Percentiles rank a stretch among this genome's conserved stretches.
These are phyloP conservation scores for Disparrhopalites patrizii DNA, from an alignment of 2,888 invertebrate genomes.

Conservation along the genomic window DNA sequence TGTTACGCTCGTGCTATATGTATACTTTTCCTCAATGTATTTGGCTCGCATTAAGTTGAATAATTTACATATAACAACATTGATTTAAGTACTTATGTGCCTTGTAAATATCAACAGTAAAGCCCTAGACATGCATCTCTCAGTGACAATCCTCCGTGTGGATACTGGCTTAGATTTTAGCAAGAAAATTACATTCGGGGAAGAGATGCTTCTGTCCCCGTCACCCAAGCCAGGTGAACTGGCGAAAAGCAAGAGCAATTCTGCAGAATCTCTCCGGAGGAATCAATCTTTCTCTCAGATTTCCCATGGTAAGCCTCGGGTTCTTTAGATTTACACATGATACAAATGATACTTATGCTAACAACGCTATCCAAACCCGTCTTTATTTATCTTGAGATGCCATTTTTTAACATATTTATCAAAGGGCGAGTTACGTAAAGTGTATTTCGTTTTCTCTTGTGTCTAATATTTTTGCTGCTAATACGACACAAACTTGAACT, in stretches of 20 bases:
- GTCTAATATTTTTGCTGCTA: too few relatives aligned
- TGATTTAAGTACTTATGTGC: conserved; percentile 16
- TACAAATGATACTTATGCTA: neutral
- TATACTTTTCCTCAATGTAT: neutral
- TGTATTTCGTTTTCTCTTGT: too few relatives aligned
- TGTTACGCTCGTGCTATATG: neutral
- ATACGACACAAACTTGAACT: too few relatives aligned
- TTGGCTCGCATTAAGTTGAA: too few relatives aligned
- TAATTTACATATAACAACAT: too few relatives aligned
- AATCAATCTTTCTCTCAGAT: conserved; percentile 47
- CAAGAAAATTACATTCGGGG: conserved; percentile 51
- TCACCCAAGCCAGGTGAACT: conserved; percentile 30
- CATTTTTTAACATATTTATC: too few relatives aligned
- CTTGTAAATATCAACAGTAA: conserved; percentile 57
- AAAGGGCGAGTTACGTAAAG: too few relatives aligned
- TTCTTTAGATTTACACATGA: neutral
- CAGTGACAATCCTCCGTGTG: conserved; percentile 83
- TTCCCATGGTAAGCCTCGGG: conserved; percentile 45
- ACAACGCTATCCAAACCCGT: neutral
- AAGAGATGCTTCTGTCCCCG: conserved; percentile 31
- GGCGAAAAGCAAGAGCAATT: conserved; percentile 38
- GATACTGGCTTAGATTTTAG: conserved; percentile 78
- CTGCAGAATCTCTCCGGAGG: conserved; percentile 44
- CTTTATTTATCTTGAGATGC: too few relatives aligned
- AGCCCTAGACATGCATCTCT: conserved; percentile 86